Evolutionary conservation across 1,140 invertebrate genomes (phyloP).

Genomic region (Hyphantria cunea): DNA sequence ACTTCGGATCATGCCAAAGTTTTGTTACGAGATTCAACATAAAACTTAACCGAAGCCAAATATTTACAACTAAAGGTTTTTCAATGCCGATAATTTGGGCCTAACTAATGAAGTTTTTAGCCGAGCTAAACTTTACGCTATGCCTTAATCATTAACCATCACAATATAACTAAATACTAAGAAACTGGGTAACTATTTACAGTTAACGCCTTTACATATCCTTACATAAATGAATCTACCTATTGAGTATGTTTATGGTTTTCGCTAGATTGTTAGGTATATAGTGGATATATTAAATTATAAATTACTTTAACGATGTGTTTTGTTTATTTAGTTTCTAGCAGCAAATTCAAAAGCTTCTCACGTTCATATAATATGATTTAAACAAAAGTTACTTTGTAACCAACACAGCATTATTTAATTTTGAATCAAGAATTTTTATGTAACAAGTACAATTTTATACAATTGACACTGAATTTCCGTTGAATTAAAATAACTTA

Average conservation of each 20-base stretch:
- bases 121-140: neutral
- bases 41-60: neutral
- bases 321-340: too few species aligned
- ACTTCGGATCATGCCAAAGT: neutral
- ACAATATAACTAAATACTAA: constrained; percentile 24
- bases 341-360: neutral
- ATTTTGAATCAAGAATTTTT: neutral
- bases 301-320: too few species aligned
- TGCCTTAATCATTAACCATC: constrained; percentile 16
- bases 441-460: neutral
- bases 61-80: neutral
- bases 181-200: constrained; percentile 20
- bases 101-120: too few species aligned
- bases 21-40: neutral
- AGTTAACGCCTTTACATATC: constrained; percentile 30
- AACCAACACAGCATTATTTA: neutral
- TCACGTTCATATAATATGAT: neutral
- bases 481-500: constrained; percentile 50
- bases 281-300: neutral
- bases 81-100: too few species aligned
- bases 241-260: constrained; percentile 20
- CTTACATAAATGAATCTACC: constrained; percentile 19
- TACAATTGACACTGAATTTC: constrained; percentile 45
- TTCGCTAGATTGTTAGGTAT: neutral
- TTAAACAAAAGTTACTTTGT: neutral